phyloP scores from a whole-genome alignment of 2,888 invertebrate species.

The Ichneumoninae sp. region DNA sequence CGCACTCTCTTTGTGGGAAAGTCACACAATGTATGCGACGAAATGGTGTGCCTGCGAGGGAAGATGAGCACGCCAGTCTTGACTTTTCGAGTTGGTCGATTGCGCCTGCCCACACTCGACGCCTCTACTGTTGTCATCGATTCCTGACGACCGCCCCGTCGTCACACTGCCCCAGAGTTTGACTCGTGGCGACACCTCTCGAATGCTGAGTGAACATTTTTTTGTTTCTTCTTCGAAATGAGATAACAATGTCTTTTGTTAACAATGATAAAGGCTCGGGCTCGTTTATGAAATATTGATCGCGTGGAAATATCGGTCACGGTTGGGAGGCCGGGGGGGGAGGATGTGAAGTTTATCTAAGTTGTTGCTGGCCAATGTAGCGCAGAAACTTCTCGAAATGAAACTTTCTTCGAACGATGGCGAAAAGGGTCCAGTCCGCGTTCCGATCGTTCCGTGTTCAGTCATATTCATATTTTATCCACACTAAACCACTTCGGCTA shows the following conservation, averaged over 20 bases:
- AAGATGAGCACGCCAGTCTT: slow-evolving; percentile 9
- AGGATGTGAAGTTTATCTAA: no score
- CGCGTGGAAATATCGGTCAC: no score
- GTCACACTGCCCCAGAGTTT: slow-evolving; percentile 10
- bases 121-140: slow-evolving; percentile 53
- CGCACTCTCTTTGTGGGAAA: not conserved
- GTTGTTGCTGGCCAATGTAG: no score
- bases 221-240: not conserved
- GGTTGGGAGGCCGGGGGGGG: no score
- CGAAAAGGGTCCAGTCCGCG: not conserved
- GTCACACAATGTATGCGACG: not conserved
- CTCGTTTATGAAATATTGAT: no score
- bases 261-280: no score
- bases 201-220: not conserved
- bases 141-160: slow-evolving; percentile 49
- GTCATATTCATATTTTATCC: not conserved
- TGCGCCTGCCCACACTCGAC: slow-evolving; percentile 16
- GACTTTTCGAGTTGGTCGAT: slow-evolving; percentile 47
- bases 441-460: slow-evolving; percentile 13
- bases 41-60: not conserved
- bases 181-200: slow-evolving; percentile 48
- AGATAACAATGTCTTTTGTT: no score
- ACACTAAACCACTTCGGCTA: slow-evolving; percentile 41
- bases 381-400: no score
- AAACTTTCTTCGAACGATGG: no score